A percentile compares a stretch with the other conserved stretches of the same genome.
Conservation (phyloP, 1,140 invertebrate species). For the Temnothorax longispinosus region DNA sequence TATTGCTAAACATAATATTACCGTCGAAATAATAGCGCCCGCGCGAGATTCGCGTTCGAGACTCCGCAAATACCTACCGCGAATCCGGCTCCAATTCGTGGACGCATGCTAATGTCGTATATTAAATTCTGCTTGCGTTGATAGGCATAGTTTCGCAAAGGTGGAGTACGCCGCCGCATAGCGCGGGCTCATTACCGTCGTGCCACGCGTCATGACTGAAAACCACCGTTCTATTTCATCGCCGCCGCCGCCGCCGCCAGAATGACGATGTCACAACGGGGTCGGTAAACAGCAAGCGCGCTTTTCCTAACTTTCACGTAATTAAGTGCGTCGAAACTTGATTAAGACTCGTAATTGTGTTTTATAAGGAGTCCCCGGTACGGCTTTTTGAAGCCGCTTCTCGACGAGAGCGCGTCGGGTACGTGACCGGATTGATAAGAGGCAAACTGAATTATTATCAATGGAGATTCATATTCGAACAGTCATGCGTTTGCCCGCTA, state of each 20-base stretch:
- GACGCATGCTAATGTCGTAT: conserved; percentile 12
- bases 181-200: conserved; percentile 57
- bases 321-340: conserved; percentile 79
- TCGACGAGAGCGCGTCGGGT: conserved; percentile 29
- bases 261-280: conserved; percentile 48
- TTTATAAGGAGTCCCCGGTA: conserved; percentile 70
- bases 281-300: conserved; percentile 13
- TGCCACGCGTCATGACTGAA: conserved; percentile 30
- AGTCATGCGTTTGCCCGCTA: not conserved
- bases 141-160: conserved; percentile 52
- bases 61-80: conserved; percentile 53
- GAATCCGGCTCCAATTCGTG: conserved; percentile 13
- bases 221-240: conserved; percentile 31
- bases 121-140: conserved; percentile 32
- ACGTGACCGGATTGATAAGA: conserved; percentile 56
- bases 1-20: conserved; percentile 24
- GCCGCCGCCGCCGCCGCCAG: not conserved
- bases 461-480: not conserved
- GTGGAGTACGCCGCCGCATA: conserved; percentile 24
- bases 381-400: conserved; percentile 44
- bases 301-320: conserved; percentile 71
- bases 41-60: not conserved
- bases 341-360: conserved; percentile 77
- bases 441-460: conserved; percentile 31
- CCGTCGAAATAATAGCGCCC: not conserved